Evolutionary conservation across 2,888 invertebrate species (phyloP).

Genomic region (Stenodema calcarata): DNA sequence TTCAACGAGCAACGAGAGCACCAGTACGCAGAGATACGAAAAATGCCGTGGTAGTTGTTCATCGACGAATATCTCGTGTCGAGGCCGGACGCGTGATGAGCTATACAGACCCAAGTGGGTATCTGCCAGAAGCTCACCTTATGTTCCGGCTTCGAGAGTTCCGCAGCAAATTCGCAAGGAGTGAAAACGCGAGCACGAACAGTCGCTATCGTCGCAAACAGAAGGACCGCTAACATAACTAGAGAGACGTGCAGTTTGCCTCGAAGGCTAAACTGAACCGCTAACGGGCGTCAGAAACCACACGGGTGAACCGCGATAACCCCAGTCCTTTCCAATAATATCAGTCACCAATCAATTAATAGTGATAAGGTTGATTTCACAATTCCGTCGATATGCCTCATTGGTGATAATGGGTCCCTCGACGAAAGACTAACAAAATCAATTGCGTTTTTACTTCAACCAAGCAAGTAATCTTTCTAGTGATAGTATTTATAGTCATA

Average conservation of each 20-base stretch:
- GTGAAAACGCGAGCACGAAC: neutral
- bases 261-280: neutral
- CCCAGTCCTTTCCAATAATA: neutral
- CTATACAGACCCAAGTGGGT: constrained; percentile 28
- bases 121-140: constrained; percentile 18
- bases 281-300: neutral
- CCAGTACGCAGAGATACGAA: constrained; percentile 1
- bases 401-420: too few relatives aligned
- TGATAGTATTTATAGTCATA: too few relatives aligned
- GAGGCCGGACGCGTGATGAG: constrained; percentile 1
- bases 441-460: too few relatives aligned
- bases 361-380: neutral
- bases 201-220: neutral
- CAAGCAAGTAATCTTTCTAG: too few relatives aligned
- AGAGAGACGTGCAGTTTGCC: neutral
- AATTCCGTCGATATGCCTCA: neutral
- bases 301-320: neutral
- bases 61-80: neutral
- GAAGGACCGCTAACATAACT: neutral
- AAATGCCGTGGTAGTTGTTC: neutral
- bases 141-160: constrained; percentile 3
- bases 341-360: neutral
- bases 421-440: too few relatives aligned
- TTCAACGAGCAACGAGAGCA: neutral
- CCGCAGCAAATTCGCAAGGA: constrained; percentile 25